Conservation (phyloP, 2,113 vertebrate genomes). For the Lophura nycthemera region DNA sequence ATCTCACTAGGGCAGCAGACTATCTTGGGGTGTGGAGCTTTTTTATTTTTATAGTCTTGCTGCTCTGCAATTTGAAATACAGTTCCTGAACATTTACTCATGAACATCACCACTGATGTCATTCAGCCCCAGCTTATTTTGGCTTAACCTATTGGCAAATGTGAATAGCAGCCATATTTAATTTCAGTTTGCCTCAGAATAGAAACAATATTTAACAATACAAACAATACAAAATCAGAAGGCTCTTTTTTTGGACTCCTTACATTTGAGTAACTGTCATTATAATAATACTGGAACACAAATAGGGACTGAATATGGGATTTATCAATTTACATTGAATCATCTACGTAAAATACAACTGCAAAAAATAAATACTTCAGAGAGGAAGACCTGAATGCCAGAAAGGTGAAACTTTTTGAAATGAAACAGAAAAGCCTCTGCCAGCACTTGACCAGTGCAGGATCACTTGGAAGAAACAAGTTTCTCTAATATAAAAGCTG, state of each 20-base stretch:
- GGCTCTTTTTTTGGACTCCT: not conserved
- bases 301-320: not conserved
- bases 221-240: not conserved
- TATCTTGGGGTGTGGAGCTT: not conserved
- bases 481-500: not conserved
- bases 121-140: not conserved
- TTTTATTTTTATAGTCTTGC: not conserved
- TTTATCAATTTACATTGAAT: not conserved
- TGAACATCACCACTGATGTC: not conserved
- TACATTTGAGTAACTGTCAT: not conserved
- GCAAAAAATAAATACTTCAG: not conserved
- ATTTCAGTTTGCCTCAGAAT: constrained; percentile 22
- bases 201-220: not conserved
- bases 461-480: not conserved
- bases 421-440: not conserved
- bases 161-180: constrained; percentile 13
- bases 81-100: not conserved
- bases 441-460: not conserved
- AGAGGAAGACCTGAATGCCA: not conserved
- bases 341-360: not conserved
- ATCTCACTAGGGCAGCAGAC: not conserved
- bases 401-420: not conserved
- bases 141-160: not conserved
- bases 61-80: not conserved
- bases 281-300: not conserved